Base-by-base conservation (phyloP, 2,113 vertebrate species). In the Gallinago media region DNA sequence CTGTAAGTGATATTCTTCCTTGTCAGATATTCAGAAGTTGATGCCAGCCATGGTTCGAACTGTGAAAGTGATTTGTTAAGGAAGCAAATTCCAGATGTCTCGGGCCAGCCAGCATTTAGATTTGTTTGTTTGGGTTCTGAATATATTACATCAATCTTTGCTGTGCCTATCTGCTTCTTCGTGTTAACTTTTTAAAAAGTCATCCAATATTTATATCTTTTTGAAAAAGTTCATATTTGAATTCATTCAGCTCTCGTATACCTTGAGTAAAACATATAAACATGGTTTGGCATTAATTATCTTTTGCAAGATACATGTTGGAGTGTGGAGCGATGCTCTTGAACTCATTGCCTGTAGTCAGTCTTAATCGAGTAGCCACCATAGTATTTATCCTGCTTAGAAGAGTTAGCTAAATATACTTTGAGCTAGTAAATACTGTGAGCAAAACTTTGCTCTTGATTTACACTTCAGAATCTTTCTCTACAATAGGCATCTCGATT, bases 61-160 rank as follows among this genome's bases (percentile, higher is more conserved):
- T 92, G 85, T 93, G 82, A 92, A 95, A 92, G 52, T 62, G 67
- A 80, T 86, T 66, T 73, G 87, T 54, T 82, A 65, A 94, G 62
- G 55, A 72, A 85, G 54, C 1, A 12, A 88, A 89, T 93, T 96
- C 73, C 85, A 95, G 83, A 83, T 96, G 92, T 83, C 73, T 95
- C 61, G 87, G 70, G 44, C 68, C 81, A 93, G 88, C 65, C 79
- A 95, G 75, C 56, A 71, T 55, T 94, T 86, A 72, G 81, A 72
- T 93, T 72, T 94, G 88, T 93, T 96, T 96, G 93, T 93, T 93
- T 96, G 76, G 88, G 75, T 88, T 90, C 71, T 90, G 75, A 88
- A 70, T 88, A 34, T 26, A 44, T 87, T 88, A 44, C 52, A 86
- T 67, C 55, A 86, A 27, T 86, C 82, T 86, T 83, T 74, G 59